Conservation (phyloP, 2,113 vertebrate genomes). For the Indicator indicator region DNA sequence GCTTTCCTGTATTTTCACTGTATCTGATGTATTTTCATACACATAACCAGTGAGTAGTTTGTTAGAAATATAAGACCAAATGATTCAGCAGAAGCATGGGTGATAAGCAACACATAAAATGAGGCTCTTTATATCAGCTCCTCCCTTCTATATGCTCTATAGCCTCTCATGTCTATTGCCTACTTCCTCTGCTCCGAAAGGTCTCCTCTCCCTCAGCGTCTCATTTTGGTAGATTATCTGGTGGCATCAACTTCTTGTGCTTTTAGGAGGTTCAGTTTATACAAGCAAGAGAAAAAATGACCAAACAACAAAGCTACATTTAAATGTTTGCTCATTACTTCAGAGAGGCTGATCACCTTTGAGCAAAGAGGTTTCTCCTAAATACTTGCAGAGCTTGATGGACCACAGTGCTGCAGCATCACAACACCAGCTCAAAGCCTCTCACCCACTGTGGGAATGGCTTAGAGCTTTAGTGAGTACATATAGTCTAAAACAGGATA, state of each 20-base stretch:
- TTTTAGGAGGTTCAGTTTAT: neutral
- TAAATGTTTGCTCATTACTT: neutral
- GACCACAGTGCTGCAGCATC: neutral
- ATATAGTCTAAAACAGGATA: neutral
- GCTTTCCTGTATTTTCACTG: neutral
- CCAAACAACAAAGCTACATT: neutral
- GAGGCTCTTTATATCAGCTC: neutral
- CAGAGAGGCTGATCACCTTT: neutral
- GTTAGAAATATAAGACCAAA: accelerated
- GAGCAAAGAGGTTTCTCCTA: neutral
- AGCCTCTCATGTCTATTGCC: neutral
- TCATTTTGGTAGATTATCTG: neutral
- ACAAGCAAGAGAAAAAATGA: neutral
- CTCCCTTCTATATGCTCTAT: neutral
- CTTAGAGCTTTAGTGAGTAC: neutral
- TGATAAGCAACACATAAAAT: neutral
- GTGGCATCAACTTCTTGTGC: accelerated
- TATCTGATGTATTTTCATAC: neutral
- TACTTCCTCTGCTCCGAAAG: neutral
- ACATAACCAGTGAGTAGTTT: neutral
- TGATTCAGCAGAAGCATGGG: neutral
- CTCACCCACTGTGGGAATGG: neutral
- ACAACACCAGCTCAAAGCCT: neutral
- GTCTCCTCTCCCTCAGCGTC: neutral
- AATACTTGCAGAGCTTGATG: neutral